A percentile compares a stretch with the other conserved stretches of the same genome.
Conservation (phyloP, 1,140 invertebrate species). For the Danaus plexippus region DNA sequence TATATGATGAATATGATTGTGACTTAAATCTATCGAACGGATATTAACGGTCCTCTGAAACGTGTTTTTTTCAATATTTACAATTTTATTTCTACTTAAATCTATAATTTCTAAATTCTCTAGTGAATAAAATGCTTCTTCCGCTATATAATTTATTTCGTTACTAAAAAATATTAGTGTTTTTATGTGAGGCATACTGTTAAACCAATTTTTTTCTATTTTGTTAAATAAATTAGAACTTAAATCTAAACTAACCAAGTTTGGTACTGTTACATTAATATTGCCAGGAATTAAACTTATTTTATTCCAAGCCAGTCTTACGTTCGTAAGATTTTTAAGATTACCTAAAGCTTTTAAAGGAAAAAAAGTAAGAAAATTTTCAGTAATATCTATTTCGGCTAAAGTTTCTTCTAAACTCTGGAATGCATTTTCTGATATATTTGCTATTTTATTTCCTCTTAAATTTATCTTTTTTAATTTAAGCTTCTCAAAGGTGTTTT, state of each 20-base stretch:
- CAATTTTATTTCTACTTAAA: constrained; percentile 90
- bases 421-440: constrained; percentile 88
- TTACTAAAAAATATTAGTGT: constrained; percentile 89
- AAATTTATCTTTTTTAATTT: constrained; percentile 86
- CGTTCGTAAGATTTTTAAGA: constrained; percentile 80
- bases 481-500: constrained; percentile 87
- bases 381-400: constrained; percentile 85
- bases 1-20: constrained; percentile 91
- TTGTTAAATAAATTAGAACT: constrained; percentile 88
- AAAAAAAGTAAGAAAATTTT: constrained; percentile 87
- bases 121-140: constrained; percentile 81
- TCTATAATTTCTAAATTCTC: constrained; percentile 86
- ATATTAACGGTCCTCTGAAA: constrained; percentile 83
- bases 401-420: constrained; percentile 85
- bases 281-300: constrained; percentile 77
- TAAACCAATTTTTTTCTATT: constrained; percentile 83
- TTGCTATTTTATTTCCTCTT: constrained; percentile 86
- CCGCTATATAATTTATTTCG: constrained; percentile 83
- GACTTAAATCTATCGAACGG: constrained; percentile 86
- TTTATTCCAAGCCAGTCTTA: constrained; percentile 89
- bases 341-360: constrained; percentile 84
- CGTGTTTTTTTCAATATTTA: constrained; percentile 78
- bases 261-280: constrained; percentile 79
- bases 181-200: constrained; percentile 82
- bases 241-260: constrained; percentile 84